Conservation (phyloP, 2,113 vertebrate genomes). For the Psittacula cyanocephala region DNA sequence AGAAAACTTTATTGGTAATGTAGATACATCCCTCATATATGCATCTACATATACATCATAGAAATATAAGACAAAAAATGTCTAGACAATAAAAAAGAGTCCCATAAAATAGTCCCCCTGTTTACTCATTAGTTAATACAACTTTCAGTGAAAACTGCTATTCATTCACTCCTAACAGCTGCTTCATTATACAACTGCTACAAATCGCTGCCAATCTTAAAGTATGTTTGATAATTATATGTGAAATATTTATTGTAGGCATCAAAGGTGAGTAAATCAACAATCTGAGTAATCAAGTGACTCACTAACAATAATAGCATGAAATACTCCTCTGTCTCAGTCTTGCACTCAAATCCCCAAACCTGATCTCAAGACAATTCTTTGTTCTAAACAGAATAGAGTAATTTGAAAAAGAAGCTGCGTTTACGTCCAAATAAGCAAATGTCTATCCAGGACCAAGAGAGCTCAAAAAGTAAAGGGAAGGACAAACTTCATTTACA, state of each 20-base stretch:
- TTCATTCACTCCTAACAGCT: neutral
- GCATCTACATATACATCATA: neutral
- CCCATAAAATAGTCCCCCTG: neutral
- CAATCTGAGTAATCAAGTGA: neutral
- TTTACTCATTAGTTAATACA: neutral
- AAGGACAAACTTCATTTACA: neutral
- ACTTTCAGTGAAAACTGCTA: neutral
- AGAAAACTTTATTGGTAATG: neutral
- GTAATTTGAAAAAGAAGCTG: neutral
- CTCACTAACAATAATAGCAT: neutral
- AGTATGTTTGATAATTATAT: slow-evolving; percentile 13
- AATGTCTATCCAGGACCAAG: neutral
- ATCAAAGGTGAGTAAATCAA: slow-evolving; percentile 13
- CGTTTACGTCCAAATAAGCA: neutral
- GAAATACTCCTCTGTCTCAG: neutral
- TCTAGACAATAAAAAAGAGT: neutral
- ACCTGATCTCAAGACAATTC: neutral
- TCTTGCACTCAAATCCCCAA: neutral
- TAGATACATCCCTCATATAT: neutral
- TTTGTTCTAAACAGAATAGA: neutral
- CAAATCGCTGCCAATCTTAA: neutral
- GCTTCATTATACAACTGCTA: neutral
- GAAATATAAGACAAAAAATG: neutral
- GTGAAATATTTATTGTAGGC: slow-evolving; percentile 19
- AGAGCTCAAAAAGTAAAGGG: neutral